Evolutionary conservation across 2,888 invertebrate genomes (phyloP).

Genomic region (Parascotia fuliginaria): DNA sequence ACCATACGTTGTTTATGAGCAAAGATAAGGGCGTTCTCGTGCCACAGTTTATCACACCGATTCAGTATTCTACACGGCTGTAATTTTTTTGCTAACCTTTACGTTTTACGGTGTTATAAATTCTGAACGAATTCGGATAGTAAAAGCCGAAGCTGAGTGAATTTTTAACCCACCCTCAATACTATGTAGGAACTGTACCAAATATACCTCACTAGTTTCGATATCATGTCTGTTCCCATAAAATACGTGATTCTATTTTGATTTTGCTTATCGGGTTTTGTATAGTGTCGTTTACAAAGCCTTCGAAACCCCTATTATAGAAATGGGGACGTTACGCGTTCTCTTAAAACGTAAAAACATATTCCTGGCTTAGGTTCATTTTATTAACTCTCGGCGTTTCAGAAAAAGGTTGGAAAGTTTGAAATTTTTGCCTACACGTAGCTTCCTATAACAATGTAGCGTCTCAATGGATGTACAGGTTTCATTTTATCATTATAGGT

Average conservation of each 20-base stretch:
- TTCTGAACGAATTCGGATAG: slow-evolving; percentile 73
- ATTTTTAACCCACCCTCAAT: slow-evolving; percentile 70
- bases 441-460: too few relatives aligned
- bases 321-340: slow-evolving; percentile 1
- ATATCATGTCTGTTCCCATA: slow-evolving; percentile 19
- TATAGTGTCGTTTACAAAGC: slow-evolving; percentile 13
- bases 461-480: too few relatives aligned
- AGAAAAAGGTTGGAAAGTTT: too few relatives aligned
- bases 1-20: slow-evolving; percentile 50
- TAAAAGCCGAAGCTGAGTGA: slow-evolving; percentile 73
- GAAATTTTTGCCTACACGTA: too few relatives aligned
- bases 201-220: background rate
- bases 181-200: slow-evolving; percentile 28
- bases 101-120: slow-evolving; percentile 78
- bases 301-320: slow-evolving; percentile 15
- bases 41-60: slow-evolving; percentile 63
- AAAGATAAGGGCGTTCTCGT: slow-evolving; percentile 59
- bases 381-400: too few relatives aligned
- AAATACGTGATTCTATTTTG: slow-evolving; percentile 31
- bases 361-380: background rate
- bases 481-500: too few relatives aligned
- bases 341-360: background rate
- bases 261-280: slow-evolving; percentile 19
- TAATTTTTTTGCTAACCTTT: slow-evolving; percentile 74
- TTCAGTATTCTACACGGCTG: slow-evolving; percentile 62